Evolutionary conservation across 2,113 vertebrate species (phyloP).

Genomic region (Amphiprion ocellaris): DNA sequence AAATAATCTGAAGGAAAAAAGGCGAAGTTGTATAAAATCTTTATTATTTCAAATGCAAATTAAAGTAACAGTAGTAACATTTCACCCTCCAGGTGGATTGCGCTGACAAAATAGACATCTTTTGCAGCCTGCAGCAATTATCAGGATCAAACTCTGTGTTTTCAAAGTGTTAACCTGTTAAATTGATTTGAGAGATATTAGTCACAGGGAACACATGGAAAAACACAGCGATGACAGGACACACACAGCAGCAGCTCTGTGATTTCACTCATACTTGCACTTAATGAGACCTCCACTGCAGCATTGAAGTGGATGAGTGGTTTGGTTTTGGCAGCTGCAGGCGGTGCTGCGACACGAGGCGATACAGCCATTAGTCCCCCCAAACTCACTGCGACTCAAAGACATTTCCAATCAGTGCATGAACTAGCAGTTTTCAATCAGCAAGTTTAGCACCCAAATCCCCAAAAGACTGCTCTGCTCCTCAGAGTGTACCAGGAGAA

Average conservation of each 20-base stretch:
- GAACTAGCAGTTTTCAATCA: constrained; percentile 45
- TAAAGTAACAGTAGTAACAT: not conserved
- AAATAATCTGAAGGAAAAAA: not conserved
- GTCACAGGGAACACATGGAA: not conserved
- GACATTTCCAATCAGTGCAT: constrained; percentile 41
- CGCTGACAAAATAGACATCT: not conserved
- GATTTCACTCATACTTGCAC: constrained; percentile 35
- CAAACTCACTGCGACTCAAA: constrained; percentile 23
- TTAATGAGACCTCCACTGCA: constrained; percentile 50
- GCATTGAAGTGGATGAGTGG: constrained; percentile 52
- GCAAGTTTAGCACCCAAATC: constrained; percentile 24
- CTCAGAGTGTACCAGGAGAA: not conserved
- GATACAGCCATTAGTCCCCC: constrained; percentile 10
- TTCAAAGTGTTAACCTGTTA: not conserved
- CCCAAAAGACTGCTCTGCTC: not conserved
- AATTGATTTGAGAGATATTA: constrained; percentile 11
- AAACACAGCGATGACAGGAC: not conserved
- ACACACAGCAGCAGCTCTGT: constrained; percentile 16
- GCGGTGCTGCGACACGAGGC: constrained; percentile 29
- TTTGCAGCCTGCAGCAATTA: not conserved
- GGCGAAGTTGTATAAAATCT: not conserved
- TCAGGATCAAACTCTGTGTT: not conserved
- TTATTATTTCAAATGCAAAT: not conserved
- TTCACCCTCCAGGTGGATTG: not conserved
- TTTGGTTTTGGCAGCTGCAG: constrained; percentile 46